A percentile compares a stretch with the other conserved stretches of the same genome.
These are phyloP conservation scores for Siphonodentalium dalli DNA, from an alignment of 2,888 invertebrate genomes.

Conservation along the genomic window DNA sequence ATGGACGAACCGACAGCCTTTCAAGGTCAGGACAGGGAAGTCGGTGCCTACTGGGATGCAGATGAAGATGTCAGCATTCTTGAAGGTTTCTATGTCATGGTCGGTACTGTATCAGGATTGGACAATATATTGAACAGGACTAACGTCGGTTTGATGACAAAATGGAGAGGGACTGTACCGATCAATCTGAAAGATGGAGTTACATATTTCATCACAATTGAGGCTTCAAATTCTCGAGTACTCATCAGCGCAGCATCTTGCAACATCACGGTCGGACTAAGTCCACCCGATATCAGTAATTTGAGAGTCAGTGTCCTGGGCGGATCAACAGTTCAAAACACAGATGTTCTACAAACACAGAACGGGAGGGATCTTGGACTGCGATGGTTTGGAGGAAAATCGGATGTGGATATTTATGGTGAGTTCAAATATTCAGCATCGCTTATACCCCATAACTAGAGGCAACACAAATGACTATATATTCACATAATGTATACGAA, in stretches of 20 bases:
- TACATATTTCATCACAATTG: slow-evolving; percentile 30
- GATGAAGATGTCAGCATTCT: slow-evolving; percentile 36
- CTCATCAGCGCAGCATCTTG: slow-evolving; percentile 11
- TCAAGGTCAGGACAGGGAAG: slow-evolving; percentile 36
- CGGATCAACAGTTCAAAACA: too few species aligned
- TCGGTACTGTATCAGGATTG: slow-evolving; percentile 22
- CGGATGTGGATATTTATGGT: slow-evolving; percentile 26
- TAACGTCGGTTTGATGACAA: slow-evolving; percentile 20
- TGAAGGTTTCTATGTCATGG: slow-evolving; percentile 19
- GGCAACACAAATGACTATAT: too few species aligned
- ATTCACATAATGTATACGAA: too few species aligned
- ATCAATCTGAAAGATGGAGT: slow-evolving; percentile 16
- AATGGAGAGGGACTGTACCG: too few species aligned
- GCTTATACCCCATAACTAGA: too few species aligned
- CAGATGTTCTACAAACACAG: too few species aligned
- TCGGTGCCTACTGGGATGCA: slow-evolving; percentile 39
- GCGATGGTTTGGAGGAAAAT: slow-evolving; percentile 22
- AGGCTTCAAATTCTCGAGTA: slow-evolving; percentile 32
- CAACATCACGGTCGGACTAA: slow-evolving; percentile 17
- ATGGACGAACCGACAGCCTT: slow-evolving; percentile 33
- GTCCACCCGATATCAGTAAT: slow-evolving; percentile 13
- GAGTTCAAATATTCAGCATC: too few species aligned
- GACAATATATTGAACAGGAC: slow-evolving; percentile 19
- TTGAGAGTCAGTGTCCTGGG: neutral
- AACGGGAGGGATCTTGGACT: slow-evolving; percentile 19